A percentile compares a stretch with the other conserved stretches of the same genome.
phyloP scores from a whole-genome alignment of 2,797 vertebrate genomes.

The Molossus molossus region DNA sequence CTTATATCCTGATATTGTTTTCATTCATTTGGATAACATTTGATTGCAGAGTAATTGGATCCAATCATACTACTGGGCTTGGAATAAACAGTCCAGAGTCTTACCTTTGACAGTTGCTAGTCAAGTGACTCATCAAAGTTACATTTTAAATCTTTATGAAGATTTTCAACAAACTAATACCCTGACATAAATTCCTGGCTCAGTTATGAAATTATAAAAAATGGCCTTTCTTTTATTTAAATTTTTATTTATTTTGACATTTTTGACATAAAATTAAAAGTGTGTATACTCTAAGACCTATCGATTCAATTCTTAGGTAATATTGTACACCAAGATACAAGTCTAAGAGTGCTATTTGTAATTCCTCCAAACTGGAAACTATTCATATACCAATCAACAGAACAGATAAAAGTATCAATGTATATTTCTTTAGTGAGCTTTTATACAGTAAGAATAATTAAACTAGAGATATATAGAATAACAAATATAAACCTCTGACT shows the following conservation, averaged over 20 bases:
- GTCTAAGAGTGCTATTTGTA: background rate
- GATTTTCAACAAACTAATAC: background rate
- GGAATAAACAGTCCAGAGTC: background rate
- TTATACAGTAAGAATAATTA: background rate
- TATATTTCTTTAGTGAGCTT: background rate
- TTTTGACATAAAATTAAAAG: background rate
- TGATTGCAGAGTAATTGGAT: conserved; percentile 28
- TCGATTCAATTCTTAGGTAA: background rate
- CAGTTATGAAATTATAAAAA: conserved; percentile 2
- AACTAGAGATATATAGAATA: background rate
- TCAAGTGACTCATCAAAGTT: conserved; percentile 5
- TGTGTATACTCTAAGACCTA: background rate
- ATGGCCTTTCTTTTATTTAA: background rate
- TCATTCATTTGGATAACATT: conserved; percentile 47
- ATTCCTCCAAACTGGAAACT: background rate
- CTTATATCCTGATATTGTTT: background rate
- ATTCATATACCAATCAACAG: background rate
- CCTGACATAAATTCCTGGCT: background rate
- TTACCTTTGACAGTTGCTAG: background rate
- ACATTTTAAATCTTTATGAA: conserved; percentile 21
- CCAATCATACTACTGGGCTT: background rate
- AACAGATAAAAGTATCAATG: background rate
- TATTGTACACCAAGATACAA: background rate
- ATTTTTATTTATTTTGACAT: background rate
- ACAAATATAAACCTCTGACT: background rate